Percentiles rank a stretch among this genome's conserved stretches.
phyloP scores from a whole-genome alignment of 1,140 invertebrate species.

The Drosophila ironensis region DNA sequence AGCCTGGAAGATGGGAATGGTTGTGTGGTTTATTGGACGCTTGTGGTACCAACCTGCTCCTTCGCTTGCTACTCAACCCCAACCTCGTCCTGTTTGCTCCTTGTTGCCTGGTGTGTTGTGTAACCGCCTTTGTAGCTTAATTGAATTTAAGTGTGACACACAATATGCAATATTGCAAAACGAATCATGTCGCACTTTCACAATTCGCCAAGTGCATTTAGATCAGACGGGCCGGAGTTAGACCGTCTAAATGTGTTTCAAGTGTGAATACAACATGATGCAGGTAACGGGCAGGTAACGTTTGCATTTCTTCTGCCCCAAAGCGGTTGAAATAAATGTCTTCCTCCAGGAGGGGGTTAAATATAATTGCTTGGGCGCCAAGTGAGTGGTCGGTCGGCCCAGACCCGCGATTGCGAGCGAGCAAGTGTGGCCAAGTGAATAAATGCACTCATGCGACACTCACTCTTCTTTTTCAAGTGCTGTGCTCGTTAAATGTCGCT shows the following conservation, averaged over 20 bases:
- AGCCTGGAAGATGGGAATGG: too few relatives aligned
- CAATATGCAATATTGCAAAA: constrained; percentile 79
- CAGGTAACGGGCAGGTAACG: too few relatives aligned
- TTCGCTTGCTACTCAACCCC: too few relatives aligned
- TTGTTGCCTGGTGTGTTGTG: constrained; percentile 34
- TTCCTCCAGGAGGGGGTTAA: background rate
- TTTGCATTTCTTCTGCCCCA: constrained; percentile 7
- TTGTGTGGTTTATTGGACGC: constrained; percentile 34
- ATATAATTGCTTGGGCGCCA: background rate
- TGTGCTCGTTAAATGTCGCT: constrained; percentile 54
- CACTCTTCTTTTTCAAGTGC: constrained; percentile 12
- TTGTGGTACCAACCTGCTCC: constrained; percentile 23
- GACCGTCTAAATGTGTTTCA: too few relatives aligned
- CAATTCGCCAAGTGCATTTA: constrained; percentile 53
- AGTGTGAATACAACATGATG: too few relatives aligned
- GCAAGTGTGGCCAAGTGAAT: background rate
- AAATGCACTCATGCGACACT: constrained; percentile 25
- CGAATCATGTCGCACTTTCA: constrained; percentile 19
- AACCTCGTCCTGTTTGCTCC: background rate
- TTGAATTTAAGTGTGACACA: constrained; percentile 76
- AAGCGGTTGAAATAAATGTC: constrained; percentile 16
- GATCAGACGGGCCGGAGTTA: too few relatives aligned
- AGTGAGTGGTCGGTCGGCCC: constrained; percentile 14
- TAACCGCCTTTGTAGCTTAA: constrained; percentile 75
- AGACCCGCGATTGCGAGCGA: background rate